Evolutionary conservation across 2,797 vertebrate genomes (phyloP), one percentile per base, ranked within the genome.

Genomic region (Coccyzus lansbergi): DNA sequence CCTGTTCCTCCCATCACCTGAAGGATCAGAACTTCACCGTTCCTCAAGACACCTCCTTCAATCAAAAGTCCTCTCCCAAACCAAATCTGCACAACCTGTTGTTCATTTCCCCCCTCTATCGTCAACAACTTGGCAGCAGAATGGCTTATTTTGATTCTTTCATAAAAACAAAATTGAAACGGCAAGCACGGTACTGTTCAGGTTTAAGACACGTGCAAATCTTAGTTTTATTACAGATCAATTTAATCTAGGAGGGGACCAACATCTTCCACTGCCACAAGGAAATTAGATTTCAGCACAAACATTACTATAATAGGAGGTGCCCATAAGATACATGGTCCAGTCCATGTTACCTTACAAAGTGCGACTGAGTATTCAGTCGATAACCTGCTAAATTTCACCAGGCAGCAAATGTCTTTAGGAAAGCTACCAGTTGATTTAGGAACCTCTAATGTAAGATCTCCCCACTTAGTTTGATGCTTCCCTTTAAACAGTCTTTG

Each of bases 261-360:
- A 34, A 16, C 22, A 55, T 15, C 29, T 69, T 74, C 34, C 48
- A 63, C 7, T 68, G 26, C 55, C 75, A 72, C n/a, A 63, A 19
- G 7, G 2, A 71, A 18, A n/a, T 14, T 24, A 2, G 4, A 60
- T 40, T 77, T 67, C n/a, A 84, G 76, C 12, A n/a, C 2, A 12
- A 84, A 49, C 26, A 15, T 22, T 21, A 65, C 9, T 15, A 21
- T 10, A 67, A 49, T 14, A 71, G 14, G 7, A 79, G 17, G 80
- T 33, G 14, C 15, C 46, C 1, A 0, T 9, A 88, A 72, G 14
- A 46, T 12, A 65, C 0, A 2, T 31, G 16, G 34, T 55, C n/a
- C 51, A 48, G 18, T 49, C 15, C 28, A 24, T 1, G 11, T 15
- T 29, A 82, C n/a, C 29, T 70, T 78, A 80, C 51, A 16, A 64